Conservation (phyloP, 2,797 vertebrate species). For the Mycteria americana region DNA sequence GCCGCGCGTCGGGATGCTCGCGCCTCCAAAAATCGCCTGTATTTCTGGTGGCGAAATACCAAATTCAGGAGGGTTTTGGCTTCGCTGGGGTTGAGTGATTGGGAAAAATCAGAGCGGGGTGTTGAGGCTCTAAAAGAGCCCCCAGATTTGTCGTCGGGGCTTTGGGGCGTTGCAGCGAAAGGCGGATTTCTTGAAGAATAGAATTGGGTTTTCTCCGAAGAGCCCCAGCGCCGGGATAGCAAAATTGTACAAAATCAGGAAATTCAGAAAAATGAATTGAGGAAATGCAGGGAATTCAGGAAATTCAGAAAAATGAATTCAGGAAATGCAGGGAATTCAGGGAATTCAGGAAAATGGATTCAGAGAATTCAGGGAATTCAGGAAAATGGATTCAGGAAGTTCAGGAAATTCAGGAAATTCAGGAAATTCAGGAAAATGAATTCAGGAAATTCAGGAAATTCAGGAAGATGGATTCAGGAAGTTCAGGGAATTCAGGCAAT, state of each 20-base stretch:
- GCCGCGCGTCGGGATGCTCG: rapidly evolving
- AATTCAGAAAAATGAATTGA: background rate
- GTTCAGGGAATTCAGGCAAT: too few species aligned
- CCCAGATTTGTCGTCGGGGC: rapidly evolving
- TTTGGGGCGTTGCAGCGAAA: background rate
- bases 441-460: too few species aligned
- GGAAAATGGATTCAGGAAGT: too few species aligned
- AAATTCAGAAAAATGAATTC: background rate
- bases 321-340: background rate
- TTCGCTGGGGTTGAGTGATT: background rate
- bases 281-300: background rate
- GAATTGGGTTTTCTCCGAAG: background rate
- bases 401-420: too few species aligned
- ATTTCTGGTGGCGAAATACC: background rate
- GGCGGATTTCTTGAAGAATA: background rate
- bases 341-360: background rate
- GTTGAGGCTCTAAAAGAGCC: background rate
- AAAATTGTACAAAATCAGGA: background rate
- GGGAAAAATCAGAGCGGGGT: background rate
- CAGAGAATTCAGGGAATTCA: background rate
- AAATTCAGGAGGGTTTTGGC: background rate
- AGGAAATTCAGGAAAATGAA: too few species aligned
- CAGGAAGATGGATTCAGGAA: too few species aligned
- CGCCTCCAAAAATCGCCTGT: rapidly evolving
- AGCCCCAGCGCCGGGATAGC: rapidly evolving